Conservation (phyloP, 1,140 invertebrate species). For the Lucilia cuprina region DNA sequence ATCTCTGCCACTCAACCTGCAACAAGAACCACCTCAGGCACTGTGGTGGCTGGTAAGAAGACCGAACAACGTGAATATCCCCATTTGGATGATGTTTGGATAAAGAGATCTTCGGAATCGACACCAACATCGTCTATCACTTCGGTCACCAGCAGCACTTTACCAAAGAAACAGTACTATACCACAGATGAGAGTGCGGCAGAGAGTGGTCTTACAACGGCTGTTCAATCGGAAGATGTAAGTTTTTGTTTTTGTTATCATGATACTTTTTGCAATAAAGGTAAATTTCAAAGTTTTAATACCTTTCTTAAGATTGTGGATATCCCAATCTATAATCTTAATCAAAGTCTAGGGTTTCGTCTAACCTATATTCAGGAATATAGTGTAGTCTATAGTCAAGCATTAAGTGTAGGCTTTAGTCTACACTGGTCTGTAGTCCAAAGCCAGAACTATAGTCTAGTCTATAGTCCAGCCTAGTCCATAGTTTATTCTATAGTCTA, state of each 20-base stretch:
- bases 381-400: too few relatives aligned
- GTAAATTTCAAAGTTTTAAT: too few relatives aligned
- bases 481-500: too few relatives aligned
- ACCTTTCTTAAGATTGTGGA: too few relatives aligned
- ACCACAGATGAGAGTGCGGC: conserved; percentile 46
- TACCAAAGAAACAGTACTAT: conserved; percentile 45
- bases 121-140: not conserved
- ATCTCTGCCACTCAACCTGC: not conserved
- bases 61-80: not conserved
- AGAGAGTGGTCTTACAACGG: conserved; percentile 41
- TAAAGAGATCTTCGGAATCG: conserved; percentile 39
- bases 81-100: conserved; percentile 57
- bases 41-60: not conserved
- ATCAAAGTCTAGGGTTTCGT: too few relatives aligned
- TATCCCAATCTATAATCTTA: too few relatives aligned
- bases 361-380: too few relatives aligned
- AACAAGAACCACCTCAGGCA: not conserved
- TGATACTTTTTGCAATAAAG: too few relatives aligned
- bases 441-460: too few relatives aligned
- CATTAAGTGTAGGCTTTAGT: too few relatives aligned
- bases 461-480: too few relatives aligned
- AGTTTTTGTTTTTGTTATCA: conserved; percentile 42
- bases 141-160: not conserved
- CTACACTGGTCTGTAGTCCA: too few relatives aligned
- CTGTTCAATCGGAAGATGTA: conserved; percentile 56